Percentiles rank a stretch among this genome's conserved stretches.
Evolutionary conservation across 2,797 vertebrate genomes (phyloP).

Genomic region (Typhlichthys eigenmanni): DNA sequence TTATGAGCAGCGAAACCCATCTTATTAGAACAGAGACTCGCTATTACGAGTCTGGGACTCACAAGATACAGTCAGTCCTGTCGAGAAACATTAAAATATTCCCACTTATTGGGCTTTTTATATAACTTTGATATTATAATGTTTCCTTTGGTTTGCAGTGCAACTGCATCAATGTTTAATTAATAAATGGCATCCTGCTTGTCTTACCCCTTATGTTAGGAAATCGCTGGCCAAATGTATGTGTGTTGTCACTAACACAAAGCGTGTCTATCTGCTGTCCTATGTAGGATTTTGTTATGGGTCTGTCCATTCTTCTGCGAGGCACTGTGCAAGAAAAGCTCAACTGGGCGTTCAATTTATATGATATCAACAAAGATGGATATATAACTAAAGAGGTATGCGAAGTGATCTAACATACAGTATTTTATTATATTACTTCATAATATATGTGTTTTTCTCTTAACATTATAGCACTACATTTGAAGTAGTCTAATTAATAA

Average conservation of each 20-base stretch:
- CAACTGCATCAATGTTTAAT: constrained; percentile 28
- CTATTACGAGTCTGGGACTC: constrained; percentile 31
- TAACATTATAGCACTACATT: too few relatives aligned
- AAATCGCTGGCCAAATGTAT: not conserved
- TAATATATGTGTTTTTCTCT: too few relatives aligned
- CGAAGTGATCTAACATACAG: too few relatives aligned
- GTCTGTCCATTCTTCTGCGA: constrained; percentile 95
- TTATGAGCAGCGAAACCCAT: constrained; percentile 54
- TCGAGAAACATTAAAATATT: constrained; percentile 9
- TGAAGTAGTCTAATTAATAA: too few relatives aligned
- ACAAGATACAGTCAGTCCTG: constrained; percentile 25
- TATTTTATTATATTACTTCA: too few relatives aligned
- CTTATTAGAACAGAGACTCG: constrained; percentile 58
- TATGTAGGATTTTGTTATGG: constrained; percentile 94
- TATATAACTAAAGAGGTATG: constrained; percentile 97
- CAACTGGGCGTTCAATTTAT: constrained; percentile 99
- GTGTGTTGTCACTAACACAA: not conserved
- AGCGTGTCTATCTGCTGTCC: constrained; percentile 25
- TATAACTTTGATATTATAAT: constrained; percentile 34
- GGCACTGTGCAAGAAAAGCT: constrained; percentile 96
- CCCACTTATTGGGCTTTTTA: constrained; percentile 42
- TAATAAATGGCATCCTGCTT: constrained; percentile 25
- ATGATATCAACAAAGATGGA: constrained; percentile 99
- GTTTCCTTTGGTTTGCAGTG: constrained; percentile 27
- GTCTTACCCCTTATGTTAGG: not conserved